A percentile compares a stretch with the other conserved stretches of the same genome.
Evolutionary conservation across 2,888 invertebrate genomes (phyloP).

Genomic region (Cheilosia scutellata): DNA sequence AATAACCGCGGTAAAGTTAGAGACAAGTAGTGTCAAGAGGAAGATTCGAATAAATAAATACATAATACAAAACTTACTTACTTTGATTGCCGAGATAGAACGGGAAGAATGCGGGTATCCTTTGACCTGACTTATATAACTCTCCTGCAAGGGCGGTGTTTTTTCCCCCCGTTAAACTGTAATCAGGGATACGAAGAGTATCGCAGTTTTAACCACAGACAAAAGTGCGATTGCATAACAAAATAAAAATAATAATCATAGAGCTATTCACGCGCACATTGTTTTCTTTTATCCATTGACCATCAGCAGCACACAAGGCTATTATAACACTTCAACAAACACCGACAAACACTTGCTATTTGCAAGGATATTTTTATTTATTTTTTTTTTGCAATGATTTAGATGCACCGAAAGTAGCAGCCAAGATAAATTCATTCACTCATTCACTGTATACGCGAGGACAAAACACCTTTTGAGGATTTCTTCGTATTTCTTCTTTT

Average conservation of each 20-base stretch:
- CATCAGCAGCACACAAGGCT: not conserved
- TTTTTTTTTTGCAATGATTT: not conserved
- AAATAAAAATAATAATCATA: not conserved
- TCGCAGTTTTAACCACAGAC: constrained; percentile 17
- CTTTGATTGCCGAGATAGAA: constrained; percentile 22
- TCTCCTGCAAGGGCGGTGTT: constrained; percentile 28
- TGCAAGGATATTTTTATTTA: constrained; percentile 4
- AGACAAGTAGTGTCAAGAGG: constrained; percentile 16
- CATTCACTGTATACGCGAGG: constrained; percentile 28
- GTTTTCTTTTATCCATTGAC: constrained; percentile 3
- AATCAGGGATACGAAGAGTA: constrained; percentile 22
- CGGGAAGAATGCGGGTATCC: constrained; percentile 34
- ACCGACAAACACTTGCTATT: not conserved
- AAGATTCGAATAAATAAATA: constrained; percentile 5
- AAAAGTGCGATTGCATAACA: constrained; percentile 42
- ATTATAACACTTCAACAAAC: constrained; percentile 1
- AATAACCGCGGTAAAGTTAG: constrained; percentile 34
- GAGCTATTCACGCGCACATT: constrained; percentile 11
- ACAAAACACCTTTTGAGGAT: constrained; percentile 20
- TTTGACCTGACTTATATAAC: constrained; percentile 47
- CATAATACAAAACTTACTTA: constrained; percentile 39
- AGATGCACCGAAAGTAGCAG: constrained; percentile 6
- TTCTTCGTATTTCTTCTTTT: not conserved
- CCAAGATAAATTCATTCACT: constrained; percentile 48
- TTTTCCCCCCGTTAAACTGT: constrained; percentile 9